These are phyloP conservation scores for Nesidiocoris tenuis DNA, from an alignment of 2,888 invertebrate genomes.

Conservation along the genomic window DNA sequence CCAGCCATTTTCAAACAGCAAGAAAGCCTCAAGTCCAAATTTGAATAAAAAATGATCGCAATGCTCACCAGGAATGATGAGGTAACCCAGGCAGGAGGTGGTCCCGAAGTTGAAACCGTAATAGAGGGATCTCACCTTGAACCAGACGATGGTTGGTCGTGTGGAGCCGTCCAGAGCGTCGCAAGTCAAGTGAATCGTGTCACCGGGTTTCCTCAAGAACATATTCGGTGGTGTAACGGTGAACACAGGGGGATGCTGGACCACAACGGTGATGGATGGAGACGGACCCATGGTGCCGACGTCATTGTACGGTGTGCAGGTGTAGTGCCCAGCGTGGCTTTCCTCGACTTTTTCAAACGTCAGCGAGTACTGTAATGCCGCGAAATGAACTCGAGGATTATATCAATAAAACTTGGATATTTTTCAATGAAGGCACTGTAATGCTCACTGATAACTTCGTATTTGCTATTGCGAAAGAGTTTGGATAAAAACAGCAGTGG, in stretches of 20 bases:
- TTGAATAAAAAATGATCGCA: too few relatives aligned
- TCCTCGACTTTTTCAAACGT: slow-evolving; percentile 64
- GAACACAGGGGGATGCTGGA: slow-evolving; percentile 82
- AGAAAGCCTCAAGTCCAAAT: too few relatives aligned
- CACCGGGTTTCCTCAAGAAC: slow-evolving; percentile 80
- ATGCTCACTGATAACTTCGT: too few relatives aligned
- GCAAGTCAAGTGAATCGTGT: slow-evolving; percentile 79
- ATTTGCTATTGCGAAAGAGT: too few relatives aligned
- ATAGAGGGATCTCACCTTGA: slow-evolving; percentile 58
- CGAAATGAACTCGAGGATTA: too few relatives aligned
- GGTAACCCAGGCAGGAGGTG: slow-evolving; percentile 19
- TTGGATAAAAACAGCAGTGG: too few relatives aligned
- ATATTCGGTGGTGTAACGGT: slow-evolving; percentile 75
- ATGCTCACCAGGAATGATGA: slow-evolving; percentile 16
- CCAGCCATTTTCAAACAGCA: too few relatives aligned
- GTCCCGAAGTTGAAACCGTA: slow-evolving; percentile 19
- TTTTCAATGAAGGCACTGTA: too few relatives aligned
- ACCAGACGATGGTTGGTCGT: slow-evolving; percentile 67
- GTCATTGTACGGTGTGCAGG: slow-evolving; percentile 88
- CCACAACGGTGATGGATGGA: slow-evolving; percentile 77
- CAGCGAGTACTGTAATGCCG: slow-evolving; percentile 25
- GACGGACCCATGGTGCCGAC: slow-evolving; percentile 84
- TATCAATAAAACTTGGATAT: too few relatives aligned
- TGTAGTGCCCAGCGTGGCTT: slow-evolving; percentile 82
- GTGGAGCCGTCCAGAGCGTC: slow-evolving; percentile 70